These are phyloP conservation scores for Hipparchia semele DNA, from an alignment of 2,888 invertebrate species.

Conservation along the genomic window DNA sequence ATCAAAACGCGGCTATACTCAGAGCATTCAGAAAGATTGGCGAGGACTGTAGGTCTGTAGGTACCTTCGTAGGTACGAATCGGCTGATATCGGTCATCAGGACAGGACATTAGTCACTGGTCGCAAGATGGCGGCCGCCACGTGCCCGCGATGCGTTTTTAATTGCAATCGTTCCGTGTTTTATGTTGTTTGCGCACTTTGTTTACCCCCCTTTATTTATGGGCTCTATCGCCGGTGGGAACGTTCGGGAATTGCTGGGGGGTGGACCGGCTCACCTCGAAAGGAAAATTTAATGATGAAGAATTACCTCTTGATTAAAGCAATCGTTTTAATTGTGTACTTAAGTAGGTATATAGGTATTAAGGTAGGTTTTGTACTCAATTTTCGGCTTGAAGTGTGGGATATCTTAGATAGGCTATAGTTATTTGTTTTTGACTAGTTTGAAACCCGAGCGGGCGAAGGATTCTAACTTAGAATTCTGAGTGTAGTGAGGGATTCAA, in stretches of 20 bases:
- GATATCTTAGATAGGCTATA: background rate
- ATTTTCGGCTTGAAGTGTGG: no score
- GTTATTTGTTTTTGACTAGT: no score
- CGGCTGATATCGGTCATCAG: background rate
- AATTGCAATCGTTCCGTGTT: slow-evolving; percentile 83
- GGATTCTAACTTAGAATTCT: no score
- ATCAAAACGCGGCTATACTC: no score
- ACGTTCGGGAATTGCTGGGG: slow-evolving; percentile 55
- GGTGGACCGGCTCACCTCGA: slow-evolving; percentile 34
- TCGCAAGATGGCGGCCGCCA: slow-evolving; percentile 72
- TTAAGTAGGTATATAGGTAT: background rate
- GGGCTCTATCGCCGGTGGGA: slow-evolving; percentile 78
- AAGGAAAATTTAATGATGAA: slow-evolving; percentile 38
- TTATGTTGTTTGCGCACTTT: slow-evolving; percentile 80
- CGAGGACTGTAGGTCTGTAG: no score
- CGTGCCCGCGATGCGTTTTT: slow-evolving; percentile 81
- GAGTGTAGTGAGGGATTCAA: no score
- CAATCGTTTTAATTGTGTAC: background rate
- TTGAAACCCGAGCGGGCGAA: no score
- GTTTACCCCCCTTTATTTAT: slow-evolving; percentile 79
- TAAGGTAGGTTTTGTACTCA: no score
- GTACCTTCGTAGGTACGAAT: no score
- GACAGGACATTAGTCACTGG: slow-evolving; percentile 55
- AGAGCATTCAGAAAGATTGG: no score
- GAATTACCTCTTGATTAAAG: slow-evolving; percentile 35